phyloP scores from a whole-genome alignment of 2,113 vertebrate species.

The Rhinopomastus cyanomelas region DNA sequence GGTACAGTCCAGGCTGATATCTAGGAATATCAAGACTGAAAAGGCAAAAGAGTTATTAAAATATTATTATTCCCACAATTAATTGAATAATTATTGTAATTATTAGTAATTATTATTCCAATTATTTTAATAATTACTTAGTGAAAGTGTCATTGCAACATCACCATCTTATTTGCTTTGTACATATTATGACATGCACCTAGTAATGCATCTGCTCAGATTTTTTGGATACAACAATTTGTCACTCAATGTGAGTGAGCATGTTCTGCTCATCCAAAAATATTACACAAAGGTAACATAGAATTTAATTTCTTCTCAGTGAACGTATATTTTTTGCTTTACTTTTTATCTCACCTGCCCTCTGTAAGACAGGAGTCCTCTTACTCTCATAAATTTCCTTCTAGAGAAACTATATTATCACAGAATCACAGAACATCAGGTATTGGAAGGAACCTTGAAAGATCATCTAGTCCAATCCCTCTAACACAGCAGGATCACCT shows the following conservation, averaged over 20 bases:
- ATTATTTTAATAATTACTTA: neutral
- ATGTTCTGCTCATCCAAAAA: neutral
- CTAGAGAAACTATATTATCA: neutral
- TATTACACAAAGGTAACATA: neutral
- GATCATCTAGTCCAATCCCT: too few relatives aligned
- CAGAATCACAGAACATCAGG: too few relatives aligned
- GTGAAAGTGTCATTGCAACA: neutral
- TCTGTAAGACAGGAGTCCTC: neutral
- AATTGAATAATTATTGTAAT: too few relatives aligned
- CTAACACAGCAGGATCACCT: too few relatives aligned
- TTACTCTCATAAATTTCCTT: neutral
- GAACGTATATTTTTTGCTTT: neutral
- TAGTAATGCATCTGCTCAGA: neutral
- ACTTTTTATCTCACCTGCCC: neutral
- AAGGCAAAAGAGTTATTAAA: neutral
- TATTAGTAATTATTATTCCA: neutral
- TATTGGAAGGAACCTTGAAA: too few relatives aligned
- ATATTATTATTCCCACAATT: too few relatives aligned
- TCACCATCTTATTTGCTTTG: neutral
- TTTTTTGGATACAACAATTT: neutral
- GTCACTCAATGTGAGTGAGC: neutral
- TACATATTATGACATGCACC: neutral
- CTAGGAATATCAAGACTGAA: neutral
- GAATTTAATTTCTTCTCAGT: neutral
- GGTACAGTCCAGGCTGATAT: neutral